phyloP scores from a whole-genome alignment of 2,888 invertebrate genomes.

The Acrocyrtus sp. region DNA sequence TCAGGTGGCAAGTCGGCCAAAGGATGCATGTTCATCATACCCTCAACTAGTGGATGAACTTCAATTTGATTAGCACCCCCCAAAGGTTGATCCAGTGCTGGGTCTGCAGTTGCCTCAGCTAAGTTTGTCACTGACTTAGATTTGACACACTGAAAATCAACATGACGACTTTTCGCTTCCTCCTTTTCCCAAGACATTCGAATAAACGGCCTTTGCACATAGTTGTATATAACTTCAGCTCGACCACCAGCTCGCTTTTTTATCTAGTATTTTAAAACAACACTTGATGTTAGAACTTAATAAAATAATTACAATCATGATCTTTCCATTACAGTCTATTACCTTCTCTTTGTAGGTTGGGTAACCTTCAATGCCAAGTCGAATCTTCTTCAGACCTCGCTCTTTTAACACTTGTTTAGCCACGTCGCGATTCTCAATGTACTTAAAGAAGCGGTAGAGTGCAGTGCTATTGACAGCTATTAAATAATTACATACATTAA shows the following conservation, averaged over 20 bases:
- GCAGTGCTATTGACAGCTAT: constrained; percentile 93
- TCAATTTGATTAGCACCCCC: constrained; percentile 55
- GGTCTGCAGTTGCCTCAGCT: constrained; percentile 94
- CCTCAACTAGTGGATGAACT: constrained; percentile 58
- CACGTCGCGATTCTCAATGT: constrained; percentile 99
- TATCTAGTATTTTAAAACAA: constrained; percentile 36
- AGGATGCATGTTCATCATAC: constrained; percentile 49
- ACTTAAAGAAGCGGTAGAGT: constrained; percentile 98
- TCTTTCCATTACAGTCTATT: not conserved
- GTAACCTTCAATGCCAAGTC: constrained; percentile 98
- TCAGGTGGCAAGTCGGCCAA: constrained; percentile 42
- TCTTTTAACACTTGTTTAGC: constrained; percentile 99
- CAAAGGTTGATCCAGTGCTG: constrained; percentile 73
- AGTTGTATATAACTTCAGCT: constrained; percentile 98
- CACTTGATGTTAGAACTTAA: not conserved
- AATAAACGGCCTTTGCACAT: constrained; percentile 98
- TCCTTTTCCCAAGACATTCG: constrained; percentile 99
- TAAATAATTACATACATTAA: constrained; percentile 64
- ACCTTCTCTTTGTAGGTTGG: constrained; percentile 99
- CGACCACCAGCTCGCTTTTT: constrained; percentile 94
- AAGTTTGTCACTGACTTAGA: constrained; percentile 97
- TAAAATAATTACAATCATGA: not conserved
- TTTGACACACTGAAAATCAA: constrained; percentile 96
- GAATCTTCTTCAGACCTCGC: constrained; percentile 97
- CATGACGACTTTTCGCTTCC: constrained; percentile 98